These are phyloP conservation scores for Synergus japonicus DNA, from an alignment of 2,888 invertebrate species.

Conservation along the genomic window DNA sequence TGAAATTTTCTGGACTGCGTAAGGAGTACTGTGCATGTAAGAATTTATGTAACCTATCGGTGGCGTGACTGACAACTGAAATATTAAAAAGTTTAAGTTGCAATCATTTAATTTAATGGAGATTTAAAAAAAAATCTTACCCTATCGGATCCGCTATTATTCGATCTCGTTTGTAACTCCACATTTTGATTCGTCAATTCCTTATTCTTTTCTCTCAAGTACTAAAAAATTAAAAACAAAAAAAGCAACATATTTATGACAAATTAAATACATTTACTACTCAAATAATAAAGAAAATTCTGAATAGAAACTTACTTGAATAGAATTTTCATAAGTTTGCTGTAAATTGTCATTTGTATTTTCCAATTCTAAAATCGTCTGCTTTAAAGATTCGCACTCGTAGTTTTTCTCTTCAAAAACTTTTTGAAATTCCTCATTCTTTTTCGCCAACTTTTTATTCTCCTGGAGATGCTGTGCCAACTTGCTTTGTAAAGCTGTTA, in stretches of 20 bases:
- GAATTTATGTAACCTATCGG: slow-evolving; percentile 49
- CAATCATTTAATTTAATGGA: not conserved
- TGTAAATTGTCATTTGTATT: slow-evolving; percentile 49
- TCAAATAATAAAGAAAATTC: not conserved
- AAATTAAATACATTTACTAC: not conserved
- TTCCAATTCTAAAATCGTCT: slow-evolving; percentile 53
- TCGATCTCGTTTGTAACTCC: slow-evolving; percentile 50
- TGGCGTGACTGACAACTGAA: slow-evolving; percentile 56
- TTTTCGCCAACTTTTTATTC: slow-evolving; percentile 51
- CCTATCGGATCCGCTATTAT: slow-evolving; percentile 41
- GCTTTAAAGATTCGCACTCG: slow-evolving; percentile 55
- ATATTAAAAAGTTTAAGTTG: slow-evolving; percentile 1
- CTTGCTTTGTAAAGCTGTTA: slow-evolving; percentile 50
- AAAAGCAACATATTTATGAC: not conserved
- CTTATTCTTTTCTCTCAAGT: slow-evolving; percentile 55
- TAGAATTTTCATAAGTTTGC: slow-evolving; percentile 55
- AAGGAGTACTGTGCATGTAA: slow-evolving; percentile 55
- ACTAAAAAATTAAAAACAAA: slow-evolving; percentile 45
- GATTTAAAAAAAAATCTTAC: slow-evolving; percentile 28
- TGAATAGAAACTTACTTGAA: slow-evolving; percentile 50
- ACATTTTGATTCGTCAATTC: slow-evolving; percentile 56
- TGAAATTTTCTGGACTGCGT: slow-evolving; percentile 42
- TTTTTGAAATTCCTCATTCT: slow-evolving; percentile 45
- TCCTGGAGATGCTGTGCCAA: slow-evolving; percentile 55
- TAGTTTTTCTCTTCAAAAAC: slow-evolving; percentile 55